Conservation (phyloP, 2,113 vertebrate genomes). For the Nymphicus hollandicus region DNA sequence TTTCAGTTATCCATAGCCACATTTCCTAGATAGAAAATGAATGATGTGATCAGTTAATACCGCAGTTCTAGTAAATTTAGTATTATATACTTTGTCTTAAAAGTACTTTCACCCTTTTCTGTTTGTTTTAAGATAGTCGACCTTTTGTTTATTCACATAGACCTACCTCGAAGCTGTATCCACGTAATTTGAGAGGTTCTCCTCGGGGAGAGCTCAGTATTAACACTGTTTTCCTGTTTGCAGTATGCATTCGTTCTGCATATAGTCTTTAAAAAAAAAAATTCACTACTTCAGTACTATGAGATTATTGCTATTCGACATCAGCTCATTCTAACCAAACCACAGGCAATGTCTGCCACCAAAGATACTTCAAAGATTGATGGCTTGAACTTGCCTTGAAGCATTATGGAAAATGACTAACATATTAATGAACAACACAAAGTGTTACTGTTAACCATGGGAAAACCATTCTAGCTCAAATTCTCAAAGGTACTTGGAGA, state of each 20-base stretch:
- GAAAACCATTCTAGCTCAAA: background rate
- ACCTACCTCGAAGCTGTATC: background rate
- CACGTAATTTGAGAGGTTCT: background rate
- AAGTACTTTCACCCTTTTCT: background rate
- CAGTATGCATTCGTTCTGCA: background rate
- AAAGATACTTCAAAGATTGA: background rate
- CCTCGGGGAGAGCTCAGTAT: background rate
- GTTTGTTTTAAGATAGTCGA: background rate
- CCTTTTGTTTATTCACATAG: background rate
- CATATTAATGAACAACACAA: background rate
- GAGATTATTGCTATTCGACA: background rate
- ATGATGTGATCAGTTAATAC: background rate
- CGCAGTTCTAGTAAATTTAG: background rate
- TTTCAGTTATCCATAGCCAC: background rate
- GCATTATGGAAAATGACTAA: background rate
- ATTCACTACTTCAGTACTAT: background rate
- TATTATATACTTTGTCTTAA: background rate
- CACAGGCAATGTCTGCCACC: background rate
- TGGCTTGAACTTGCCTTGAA: background rate
- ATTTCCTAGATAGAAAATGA: background rate
- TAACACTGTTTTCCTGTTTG: background rate
- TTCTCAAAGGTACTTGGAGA: background rate
- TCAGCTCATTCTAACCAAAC: background rate
- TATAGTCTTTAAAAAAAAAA: background rate
- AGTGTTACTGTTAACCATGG: background rate